Conservation (phyloP, 2,113 vertebrate genomes). For the Pica pica region DNA sequence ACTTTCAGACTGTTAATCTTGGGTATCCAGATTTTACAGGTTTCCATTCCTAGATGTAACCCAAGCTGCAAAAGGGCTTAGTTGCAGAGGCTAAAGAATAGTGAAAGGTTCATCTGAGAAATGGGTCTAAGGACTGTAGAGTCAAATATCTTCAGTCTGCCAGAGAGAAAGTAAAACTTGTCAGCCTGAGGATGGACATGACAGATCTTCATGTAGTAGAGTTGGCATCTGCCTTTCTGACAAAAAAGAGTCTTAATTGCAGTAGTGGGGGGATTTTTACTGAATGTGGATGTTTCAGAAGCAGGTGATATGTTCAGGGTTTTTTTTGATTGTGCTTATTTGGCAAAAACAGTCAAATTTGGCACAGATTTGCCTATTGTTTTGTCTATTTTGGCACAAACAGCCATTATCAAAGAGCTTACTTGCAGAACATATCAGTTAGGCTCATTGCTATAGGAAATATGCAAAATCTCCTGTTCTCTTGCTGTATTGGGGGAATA, state of each 20-base stretch:
- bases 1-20: neutral
- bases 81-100: neutral
- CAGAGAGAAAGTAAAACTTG: neutral
- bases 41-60: neutral
- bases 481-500: neutral
- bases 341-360: neutral
- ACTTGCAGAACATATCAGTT: neutral
- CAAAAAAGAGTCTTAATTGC: neutral
- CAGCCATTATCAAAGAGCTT: neutral
- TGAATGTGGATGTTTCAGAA: neutral
- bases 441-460: neutral
- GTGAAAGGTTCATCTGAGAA: neutral
- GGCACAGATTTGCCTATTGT: neutral
- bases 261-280: neutral
- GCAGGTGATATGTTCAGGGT: neutral
- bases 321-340: neutral
- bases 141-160: neutral
- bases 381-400: neutral
- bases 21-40: neutral
- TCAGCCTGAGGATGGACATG: neutral
- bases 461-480: neutral
- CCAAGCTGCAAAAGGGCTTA: neutral
- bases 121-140: neutral
- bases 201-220: neutral
- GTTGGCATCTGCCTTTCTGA: neutral